Base-by-base conservation (phyloP, 2,888 invertebrate species). In the Eupithecia subfuscata region DNA sequence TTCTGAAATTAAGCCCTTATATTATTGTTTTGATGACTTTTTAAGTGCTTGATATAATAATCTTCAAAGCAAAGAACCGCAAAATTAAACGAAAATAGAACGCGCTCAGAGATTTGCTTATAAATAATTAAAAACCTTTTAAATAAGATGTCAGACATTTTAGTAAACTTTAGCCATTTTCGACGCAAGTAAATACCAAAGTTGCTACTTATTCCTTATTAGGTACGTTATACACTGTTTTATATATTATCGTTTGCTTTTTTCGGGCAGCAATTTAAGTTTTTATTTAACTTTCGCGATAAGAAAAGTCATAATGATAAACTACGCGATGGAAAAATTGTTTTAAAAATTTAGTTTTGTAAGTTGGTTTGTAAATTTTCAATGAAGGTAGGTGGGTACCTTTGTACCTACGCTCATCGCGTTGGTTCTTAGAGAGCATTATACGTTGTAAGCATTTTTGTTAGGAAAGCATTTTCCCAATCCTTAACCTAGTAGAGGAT, bases 91-190 rank as follows among this genome's bases (percentile, higher is more conserved):
- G 22, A 64, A 64, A 64, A 64, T 34, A 9, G 14, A 34, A 60
- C 34, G 11, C 34, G 18, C 30, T 34, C 16, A 63, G 64, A 64
- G 64, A 64, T 67, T 67, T n/a, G 67, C 22, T 18, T 65, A 16
- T 12, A 37, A 40, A 67, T 40, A 12, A 34, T 67, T 67, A 12
- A 40, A 67, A 40, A n/a, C 34, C 67, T 67, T 67, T 67, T 40
- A 48, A 69, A 69, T 45, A 7, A n/a, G 22, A 40, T n/a, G 34
- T 68, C 43, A 34, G 34, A 34, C 34, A 34, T 34, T 64, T 64
- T 64, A 34, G 9, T 40, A 67, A 67, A 67, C 67, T 67, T 67
- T 22, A 40, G 40, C 67, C 40, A 67, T 67, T 67, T 67, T 67
- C 40, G 6, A 22, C 34, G 12, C 22, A 67, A 34, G 34, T n/a